Evolutionary conservation across 2,113 vertebrate genomes (phyloP), one percentile per base, ranked within the genome.

Genomic region (Hemicordylus capensis): DNA sequence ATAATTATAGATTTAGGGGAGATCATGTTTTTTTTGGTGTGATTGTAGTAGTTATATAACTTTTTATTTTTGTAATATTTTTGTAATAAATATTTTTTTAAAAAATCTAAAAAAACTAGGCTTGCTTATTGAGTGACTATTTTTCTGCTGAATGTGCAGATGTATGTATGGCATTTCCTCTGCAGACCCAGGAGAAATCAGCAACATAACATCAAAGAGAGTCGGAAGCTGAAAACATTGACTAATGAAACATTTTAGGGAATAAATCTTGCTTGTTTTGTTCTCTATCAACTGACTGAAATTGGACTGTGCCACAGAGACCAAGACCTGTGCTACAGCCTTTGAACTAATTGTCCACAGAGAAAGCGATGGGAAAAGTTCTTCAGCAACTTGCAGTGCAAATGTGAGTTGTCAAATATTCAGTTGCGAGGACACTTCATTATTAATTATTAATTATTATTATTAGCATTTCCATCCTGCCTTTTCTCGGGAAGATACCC

Each of bases 141-240:
- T 9, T 4, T 0, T 14, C 17, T 14, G 66, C 10, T 1, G 17
- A 58, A 1, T 0, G 0, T 0, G 0, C 0, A 1, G 31, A 4
- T 20, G 17, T 2, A 8, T 56, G 84, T 74, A 0, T 54, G n/a
- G 11, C 0, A 1, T 64, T 89, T 63, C 73, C 51, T 79, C 67
- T 37, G 26, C 31, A 15, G 37, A 39, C 1, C 4, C 54, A 46
- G 39, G 72, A 59, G 77, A 87, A 86, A 82, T 0, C 0, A 31
- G 63, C 54, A 72, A 31, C 1, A 0, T 0, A 37, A 51, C 3
- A 28, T 44, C 67, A 78, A 61, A 66, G 51, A 54, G 28, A 8
- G 67, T n/a, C 2, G 66, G 64, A 58, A 88, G 67, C 0, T 3
- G 63, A 64, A 87, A 81, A n/a, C 1, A 2, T 6, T 1, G 48